Conservation (phyloP, 2,888 invertebrate genomes). For the Andricus curvator region DNA sequence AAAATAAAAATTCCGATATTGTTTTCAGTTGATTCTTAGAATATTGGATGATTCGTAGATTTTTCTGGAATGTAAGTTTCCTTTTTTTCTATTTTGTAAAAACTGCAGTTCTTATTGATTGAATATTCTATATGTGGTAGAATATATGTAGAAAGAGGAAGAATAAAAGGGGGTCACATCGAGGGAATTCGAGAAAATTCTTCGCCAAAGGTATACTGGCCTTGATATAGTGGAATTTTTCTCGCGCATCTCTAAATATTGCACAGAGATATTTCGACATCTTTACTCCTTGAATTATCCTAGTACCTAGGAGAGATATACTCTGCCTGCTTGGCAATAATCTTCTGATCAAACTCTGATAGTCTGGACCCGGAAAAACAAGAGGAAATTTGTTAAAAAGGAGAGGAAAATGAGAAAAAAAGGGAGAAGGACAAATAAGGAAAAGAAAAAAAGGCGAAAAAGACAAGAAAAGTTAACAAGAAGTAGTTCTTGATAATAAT, state of each 20-base stretch:
- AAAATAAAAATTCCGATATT: too few species aligned
- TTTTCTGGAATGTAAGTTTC: neutral
- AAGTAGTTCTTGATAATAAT: too few species aligned
- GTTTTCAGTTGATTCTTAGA: neutral
- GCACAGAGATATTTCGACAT: slow-evolving; percentile 38
- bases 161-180: slow-evolving; percentile 34
- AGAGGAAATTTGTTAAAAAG: neutral
- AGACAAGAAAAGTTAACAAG: too few species aligned
- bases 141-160: slow-evolving; percentile 26
- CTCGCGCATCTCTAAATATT: slow-evolving; percentile 22
- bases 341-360: slow-evolving; percentile 25
- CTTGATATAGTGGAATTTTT: slow-evolving; percentile 40
- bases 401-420: neutral
- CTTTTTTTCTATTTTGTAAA: neutral
- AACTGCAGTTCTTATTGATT: slow-evolving; percentile 29
- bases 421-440: neutral
- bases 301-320: slow-evolving; percentile 2
- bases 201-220: slow-evolving; percentile 39
- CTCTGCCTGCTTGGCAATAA: neutral
- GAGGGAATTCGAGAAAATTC: slow-evolving; percentile 22
- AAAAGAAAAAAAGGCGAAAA: neutral
- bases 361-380: slow-evolving; percentile 21
- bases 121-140: neutral
- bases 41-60: neutral
- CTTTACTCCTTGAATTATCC: slow-evolving; percentile 30